These are phyloP conservation scores for Helogale parvula DNA, from an alignment of 2,113 vertebrate species.

Conservation along the genomic window DNA sequence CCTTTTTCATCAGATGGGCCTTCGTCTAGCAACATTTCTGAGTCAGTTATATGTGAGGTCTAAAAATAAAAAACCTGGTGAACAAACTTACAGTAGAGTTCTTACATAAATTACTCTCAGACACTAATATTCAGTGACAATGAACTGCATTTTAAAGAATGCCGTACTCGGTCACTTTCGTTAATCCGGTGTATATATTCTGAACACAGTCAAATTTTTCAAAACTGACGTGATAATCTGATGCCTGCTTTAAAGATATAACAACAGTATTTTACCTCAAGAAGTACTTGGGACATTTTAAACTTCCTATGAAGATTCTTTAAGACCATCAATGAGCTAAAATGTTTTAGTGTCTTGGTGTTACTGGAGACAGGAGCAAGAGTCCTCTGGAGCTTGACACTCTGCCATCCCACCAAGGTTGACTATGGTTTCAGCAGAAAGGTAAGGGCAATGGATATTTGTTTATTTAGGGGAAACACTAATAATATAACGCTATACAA, in stretches of 20 bases:
- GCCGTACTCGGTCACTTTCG: background rate
- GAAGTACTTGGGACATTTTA: background rate
- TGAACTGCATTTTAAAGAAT: background rate
- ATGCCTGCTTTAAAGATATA: background rate
- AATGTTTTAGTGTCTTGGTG: background rate
- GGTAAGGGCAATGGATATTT: background rate
- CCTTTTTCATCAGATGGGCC: conserved; percentile 62
- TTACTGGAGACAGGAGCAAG: conserved; percentile 19
- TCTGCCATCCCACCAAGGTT: background rate
- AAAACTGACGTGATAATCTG: background rate
- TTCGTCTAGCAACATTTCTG: conserved; percentile 77
- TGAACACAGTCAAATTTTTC: conserved; percentile 25
- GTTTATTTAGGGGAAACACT: background rate
- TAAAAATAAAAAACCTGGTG: conserved; percentile 49
- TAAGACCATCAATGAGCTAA: background rate
- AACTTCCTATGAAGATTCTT: background rate
- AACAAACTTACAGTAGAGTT: background rate
- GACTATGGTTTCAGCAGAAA: background rate
- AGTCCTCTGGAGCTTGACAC: background rate
- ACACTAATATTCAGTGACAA: background rate
- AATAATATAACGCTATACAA: background rate
- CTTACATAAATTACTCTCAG: conserved; percentile 28
- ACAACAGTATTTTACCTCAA: conserved; percentile 43
- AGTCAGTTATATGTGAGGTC: conserved; percentile 75
- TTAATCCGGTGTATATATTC: background rate